Evolutionary conservation across 2,113 vertebrate genomes (phyloP).

Genomic region (Sardina pilchardus): DNA sequence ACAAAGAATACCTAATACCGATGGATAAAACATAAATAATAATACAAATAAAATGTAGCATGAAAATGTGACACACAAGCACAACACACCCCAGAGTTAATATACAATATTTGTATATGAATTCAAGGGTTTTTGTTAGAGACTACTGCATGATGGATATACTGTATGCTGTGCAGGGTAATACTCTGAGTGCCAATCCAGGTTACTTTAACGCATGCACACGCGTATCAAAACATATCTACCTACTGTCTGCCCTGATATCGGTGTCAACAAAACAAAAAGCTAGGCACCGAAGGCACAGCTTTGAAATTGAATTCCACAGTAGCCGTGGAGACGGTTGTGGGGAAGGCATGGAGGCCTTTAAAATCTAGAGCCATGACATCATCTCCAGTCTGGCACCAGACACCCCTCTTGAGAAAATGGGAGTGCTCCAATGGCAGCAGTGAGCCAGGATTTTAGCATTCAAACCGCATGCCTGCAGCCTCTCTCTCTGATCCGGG

Average conservation of each 20-base stretch:
- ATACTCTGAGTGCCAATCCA: background rate
- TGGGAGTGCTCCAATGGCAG: constrained; percentile 41
- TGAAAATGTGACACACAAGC: background rate
- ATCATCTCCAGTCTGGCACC: constrained; percentile 47
- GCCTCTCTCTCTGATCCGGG: constrained; percentile 30
- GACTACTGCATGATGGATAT: background rate
- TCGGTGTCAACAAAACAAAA: constrained; percentile 57
- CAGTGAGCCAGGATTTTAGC: constrained; percentile 33
- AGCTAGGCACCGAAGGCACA: constrained; percentile 44
- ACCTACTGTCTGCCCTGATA: constrained; percentile 51
- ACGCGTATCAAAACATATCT: background rate
- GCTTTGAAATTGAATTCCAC: constrained; percentile 53
- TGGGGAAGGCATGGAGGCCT: constrained; percentile 25
- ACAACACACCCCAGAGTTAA: too few relatives aligned
- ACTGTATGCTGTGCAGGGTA: background rate
- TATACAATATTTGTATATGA: background rate
- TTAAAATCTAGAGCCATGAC: constrained; percentile 40
- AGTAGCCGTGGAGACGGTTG: background rate
- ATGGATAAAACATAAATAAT: background rate
- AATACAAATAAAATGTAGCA: background rate
- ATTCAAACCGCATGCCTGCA: constrained; percentile 37
- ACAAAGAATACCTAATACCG: background rate
- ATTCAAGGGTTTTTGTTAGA: background rate
- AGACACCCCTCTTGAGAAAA: constrained; percentile 47
- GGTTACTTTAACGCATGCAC: background rate